Conservation (phyloP, 2,797 vertebrate genomes). For the Hyperoplus lanceolatus region DNA sequence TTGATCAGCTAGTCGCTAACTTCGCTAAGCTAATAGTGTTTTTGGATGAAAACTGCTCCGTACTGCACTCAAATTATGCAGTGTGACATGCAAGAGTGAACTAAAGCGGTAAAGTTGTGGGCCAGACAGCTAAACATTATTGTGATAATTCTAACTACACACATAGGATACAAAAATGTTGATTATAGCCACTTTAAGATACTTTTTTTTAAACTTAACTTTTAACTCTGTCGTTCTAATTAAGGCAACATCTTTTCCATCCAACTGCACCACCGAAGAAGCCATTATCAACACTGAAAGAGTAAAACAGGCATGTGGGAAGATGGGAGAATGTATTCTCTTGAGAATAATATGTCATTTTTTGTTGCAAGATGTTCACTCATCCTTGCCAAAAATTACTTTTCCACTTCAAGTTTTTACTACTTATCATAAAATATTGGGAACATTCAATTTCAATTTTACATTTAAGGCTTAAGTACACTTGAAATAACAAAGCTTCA, state of each 20-base stretch:
- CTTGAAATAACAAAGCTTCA: background rate
- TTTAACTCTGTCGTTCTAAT: too few relatives aligned
- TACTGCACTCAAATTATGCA: background rate
- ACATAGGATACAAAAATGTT: background rate
- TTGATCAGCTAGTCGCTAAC: background rate
- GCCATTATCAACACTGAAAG: slow-evolving; percentile 5
- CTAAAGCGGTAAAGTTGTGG: background rate
- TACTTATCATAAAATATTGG: background rate
- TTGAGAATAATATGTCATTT: background rate
- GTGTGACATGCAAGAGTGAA: background rate
- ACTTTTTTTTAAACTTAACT: too few relatives aligned
- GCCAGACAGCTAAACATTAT: background rate
- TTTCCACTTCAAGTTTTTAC: background rate
- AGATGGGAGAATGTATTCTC: slow-evolving; percentile 16
- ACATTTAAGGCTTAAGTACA: background rate
- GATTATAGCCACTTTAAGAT: background rate
- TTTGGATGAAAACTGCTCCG: background rate
- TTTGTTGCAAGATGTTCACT: background rate
- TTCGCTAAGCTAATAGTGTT: background rate
- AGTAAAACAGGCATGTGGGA: slow-evolving; percentile 23
- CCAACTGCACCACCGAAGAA: slow-evolving; percentile 17
- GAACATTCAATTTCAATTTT: background rate
- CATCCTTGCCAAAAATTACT: slow-evolving; percentile 2
- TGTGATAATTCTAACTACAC: background rate
- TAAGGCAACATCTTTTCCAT: background rate